Evolutionary conservation across 1,140 invertebrate genomes (phyloP).

Genomic region (Odontomachus brunneus): DNA sequence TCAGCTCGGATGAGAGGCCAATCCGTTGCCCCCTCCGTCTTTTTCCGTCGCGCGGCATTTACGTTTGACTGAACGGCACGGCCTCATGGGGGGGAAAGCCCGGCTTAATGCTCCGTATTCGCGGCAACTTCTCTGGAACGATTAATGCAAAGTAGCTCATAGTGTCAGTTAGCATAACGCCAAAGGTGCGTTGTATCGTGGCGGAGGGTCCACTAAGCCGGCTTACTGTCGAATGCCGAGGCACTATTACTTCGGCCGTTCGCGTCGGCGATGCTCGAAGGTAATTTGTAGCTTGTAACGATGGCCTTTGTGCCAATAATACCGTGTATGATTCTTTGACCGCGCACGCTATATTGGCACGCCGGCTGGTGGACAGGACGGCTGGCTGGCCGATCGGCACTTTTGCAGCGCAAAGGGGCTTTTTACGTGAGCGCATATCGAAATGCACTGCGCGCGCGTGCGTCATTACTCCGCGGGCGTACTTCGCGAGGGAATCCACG

Average conservation of each 20-base stretch:
- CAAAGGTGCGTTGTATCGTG: constrained; percentile 62
- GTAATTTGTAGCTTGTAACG: constrained; percentile 70
- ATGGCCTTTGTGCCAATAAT: constrained; percentile 62
- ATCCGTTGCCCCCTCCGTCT: background rate
- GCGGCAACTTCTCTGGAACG: constrained; percentile 64
- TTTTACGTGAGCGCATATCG: constrained; percentile 18
- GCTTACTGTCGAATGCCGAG: constrained; percentile 68
- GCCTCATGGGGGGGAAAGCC: constrained; percentile 34
- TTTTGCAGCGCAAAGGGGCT: constrained; percentile 29
- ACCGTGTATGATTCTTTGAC: constrained; percentile 66
- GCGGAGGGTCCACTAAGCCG: constrained; percentile 62
- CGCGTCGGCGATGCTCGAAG: constrained; percentile 33
- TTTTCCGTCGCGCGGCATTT: constrained; percentile 23
- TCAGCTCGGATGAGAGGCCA: background rate
- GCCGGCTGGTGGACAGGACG: background rate
- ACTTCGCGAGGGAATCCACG: constrained; percentile 13
- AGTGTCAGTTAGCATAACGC: constrained; percentile 69
- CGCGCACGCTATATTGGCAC: constrained; percentile 34
- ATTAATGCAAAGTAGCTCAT: constrained; percentile 73
- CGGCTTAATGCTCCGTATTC: constrained; percentile 48
- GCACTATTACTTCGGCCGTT: constrained; percentile 46
- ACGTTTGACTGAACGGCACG: constrained; percentile 42
- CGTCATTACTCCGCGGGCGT: constrained; percentile 31
- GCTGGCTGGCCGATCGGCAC: background rate
- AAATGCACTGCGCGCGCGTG: constrained; percentile 22